These are phyloP conservation scores for Calyptomena viridis DNA, from an alignment of 2,113 vertebrate species.

Conservation along the genomic window DNA sequence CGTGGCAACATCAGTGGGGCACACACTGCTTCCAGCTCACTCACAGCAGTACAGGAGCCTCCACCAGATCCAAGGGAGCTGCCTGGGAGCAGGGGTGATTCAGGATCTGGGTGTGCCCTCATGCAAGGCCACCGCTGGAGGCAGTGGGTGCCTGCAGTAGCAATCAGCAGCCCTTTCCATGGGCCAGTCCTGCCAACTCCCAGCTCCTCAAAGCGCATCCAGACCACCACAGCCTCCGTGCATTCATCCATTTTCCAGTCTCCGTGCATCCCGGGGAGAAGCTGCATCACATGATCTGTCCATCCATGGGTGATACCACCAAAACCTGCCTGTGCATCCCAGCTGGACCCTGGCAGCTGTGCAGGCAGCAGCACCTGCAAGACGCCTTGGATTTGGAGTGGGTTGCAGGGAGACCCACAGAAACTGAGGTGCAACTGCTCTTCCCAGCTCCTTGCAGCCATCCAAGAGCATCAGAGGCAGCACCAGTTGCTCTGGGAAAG, in stretches of 20 bases:
- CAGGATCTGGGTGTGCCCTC: rapidly evolving
- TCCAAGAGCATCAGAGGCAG: not conserved
- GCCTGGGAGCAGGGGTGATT: not conserved
- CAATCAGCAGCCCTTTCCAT: not conserved
- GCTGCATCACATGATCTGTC: not conserved
- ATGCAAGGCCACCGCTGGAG: not conserved
- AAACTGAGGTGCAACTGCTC: not conserved
- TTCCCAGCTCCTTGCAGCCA: not conserved
- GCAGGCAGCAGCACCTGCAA: not conserved
- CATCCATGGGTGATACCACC: not conserved
- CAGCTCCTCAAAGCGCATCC: not conserved
- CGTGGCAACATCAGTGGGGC: not conserved
- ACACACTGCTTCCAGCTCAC: rapidly evolving
- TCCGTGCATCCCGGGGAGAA: not conserved
- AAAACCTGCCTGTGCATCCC: not conserved
- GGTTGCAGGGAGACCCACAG: not conserved
- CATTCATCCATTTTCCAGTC: rapidly evolving
- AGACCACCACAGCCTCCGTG: rapidly evolving
- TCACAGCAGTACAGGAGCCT: not conserved
- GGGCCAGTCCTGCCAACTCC: not conserved
- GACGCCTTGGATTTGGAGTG: not conserved
- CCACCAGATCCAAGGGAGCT: not conserved
- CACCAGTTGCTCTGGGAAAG: rapidly evolving
- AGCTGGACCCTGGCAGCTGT: rapidly evolving
- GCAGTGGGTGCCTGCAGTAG: not conserved